phyloP scores from a whole-genome alignment of 64 coral and sea anemone species.

The Stylophora pistillata region DNA sequence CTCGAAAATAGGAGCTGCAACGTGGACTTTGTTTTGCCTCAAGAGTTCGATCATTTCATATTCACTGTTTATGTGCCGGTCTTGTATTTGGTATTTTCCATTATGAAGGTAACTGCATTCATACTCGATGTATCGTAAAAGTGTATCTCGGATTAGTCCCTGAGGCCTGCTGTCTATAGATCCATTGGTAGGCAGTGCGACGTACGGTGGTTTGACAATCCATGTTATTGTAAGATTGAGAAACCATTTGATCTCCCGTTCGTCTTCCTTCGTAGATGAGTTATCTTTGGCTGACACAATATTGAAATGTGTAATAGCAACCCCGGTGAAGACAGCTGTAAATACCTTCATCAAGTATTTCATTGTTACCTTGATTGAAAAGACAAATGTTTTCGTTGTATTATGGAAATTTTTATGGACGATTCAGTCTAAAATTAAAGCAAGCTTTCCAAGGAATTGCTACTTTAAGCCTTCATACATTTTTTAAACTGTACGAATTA shows the following conservation, averaged over 20 bases:
- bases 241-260: neutral
- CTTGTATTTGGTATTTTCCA: neutral
- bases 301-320: neutral
- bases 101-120: neutral
- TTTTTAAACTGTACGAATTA: too few relatives aligned
- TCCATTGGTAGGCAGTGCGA: neutral
- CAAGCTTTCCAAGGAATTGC: too few relatives aligned
- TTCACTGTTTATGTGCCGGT: neutral
- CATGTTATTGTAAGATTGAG: neutral
- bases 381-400: neutral
- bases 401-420: neutral
- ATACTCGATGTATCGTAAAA: neutral
- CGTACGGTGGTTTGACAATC: neutral
- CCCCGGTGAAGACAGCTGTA: neutral
- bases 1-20: slow-evolving; percentile 7
- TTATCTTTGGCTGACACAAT: neutral
- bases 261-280: neutral
- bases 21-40: slow-evolving; percentile 10
- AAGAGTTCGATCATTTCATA: neutral
- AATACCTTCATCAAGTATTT: neutral
- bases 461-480: too few relatives aligned
- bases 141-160: neutral
- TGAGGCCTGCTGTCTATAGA: neutral
- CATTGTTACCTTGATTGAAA: neutral
- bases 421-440: neutral